Percentiles rank a stretch among this genome's conserved stretches.
phyloP scores from a whole-genome alignment of 1,140 invertebrate species.

The Ceratina calcarata region DNA sequence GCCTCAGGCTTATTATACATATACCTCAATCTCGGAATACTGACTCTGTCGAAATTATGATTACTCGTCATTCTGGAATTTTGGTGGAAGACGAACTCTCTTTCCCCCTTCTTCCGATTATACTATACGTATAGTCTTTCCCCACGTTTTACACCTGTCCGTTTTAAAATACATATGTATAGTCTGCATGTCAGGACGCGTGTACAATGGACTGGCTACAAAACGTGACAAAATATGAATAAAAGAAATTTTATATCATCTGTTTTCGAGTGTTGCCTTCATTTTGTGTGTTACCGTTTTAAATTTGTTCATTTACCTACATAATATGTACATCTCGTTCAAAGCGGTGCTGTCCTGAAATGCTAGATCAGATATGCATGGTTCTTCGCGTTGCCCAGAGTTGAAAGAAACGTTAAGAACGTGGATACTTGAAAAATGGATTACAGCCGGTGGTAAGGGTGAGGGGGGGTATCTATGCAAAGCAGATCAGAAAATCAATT shows the following conservation, averaged over 20 bases:
- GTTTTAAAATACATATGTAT: not conserved
- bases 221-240: no score
- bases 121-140: not conserved
- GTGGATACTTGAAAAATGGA: not conserved
- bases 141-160: not conserved
- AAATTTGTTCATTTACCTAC: no score
- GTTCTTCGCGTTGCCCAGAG: not conserved
- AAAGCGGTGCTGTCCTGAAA: no score
- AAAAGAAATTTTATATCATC: no score
- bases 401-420: not conserved
- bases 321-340: no score
- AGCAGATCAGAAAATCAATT: constrained; percentile 47
- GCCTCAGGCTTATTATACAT: constrained; percentile 73
- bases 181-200: not conserved
- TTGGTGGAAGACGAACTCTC: constrained; percentile 3
- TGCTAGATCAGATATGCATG: no score
- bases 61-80: constrained; percentile 55
- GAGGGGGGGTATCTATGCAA: constrained; percentile 4
- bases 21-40: constrained; percentile 68
- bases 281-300: not conserved
- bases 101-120: not conserved
- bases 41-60: constrained; percentile 71
- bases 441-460: not conserved
- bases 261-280: no score
- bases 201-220: not conserved